Conservation (phyloP, 1,140 invertebrate genomes). For the Coelopa frigida region DNA sequence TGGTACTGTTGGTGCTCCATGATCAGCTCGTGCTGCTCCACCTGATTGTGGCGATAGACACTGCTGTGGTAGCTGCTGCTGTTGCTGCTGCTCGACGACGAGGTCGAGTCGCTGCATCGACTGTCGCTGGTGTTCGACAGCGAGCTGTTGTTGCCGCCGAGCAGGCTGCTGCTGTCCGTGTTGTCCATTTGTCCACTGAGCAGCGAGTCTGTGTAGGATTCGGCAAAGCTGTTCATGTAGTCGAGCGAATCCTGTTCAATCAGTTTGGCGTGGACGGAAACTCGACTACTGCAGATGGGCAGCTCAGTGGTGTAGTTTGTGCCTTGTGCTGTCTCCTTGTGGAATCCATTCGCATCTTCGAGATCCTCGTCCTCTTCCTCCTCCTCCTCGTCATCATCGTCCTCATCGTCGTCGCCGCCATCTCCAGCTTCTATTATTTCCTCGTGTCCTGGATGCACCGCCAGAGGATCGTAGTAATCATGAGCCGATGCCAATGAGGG, state of each 20-base stretch:
- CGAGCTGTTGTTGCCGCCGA: constrained; percentile 3
- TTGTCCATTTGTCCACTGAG: constrained; percentile 18
- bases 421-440: constrained; percentile 2
- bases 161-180: constrained; percentile 6
- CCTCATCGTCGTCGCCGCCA: not conserved
- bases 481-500: constrained; percentile 3
- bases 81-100: constrained; percentile 1
- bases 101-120: not conserved
- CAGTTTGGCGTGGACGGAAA: too few species aligned
- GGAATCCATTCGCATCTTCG: constrained; percentile 1
- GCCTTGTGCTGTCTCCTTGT: not conserved
- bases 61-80: constrained; percentile 10
- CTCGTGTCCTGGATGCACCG: not conserved
- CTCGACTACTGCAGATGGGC: too few species aligned
- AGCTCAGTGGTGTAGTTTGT: not conserved
- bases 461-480: constrained; percentile 2
- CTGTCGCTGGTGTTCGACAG: not conserved
- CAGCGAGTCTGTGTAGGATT: constrained; percentile 39
- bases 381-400: constrained; percentile 8
- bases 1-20: constrained; percentile 40
- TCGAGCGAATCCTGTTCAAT: too few species aligned
- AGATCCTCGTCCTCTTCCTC: constrained; percentile 4
- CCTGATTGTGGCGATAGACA: constrained; percentile 19
- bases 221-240: constrained; percentile 32
- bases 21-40: constrained; percentile 31